Evolutionary conservation across 2,113 vertebrate genomes (phyloP).

Genomic region (Marcusenius ussheri): DNA sequence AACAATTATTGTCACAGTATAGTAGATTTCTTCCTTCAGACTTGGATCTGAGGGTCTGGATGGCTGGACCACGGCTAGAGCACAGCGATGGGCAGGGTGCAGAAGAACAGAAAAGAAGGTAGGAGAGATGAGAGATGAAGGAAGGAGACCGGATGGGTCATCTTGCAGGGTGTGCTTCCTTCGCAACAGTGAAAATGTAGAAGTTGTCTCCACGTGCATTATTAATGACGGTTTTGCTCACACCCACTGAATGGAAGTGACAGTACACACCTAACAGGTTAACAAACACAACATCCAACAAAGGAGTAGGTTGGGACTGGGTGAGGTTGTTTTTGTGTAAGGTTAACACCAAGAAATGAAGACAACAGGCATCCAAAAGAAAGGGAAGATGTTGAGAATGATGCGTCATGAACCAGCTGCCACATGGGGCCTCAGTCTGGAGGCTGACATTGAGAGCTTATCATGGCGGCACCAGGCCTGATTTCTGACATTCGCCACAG

Average conservation of each 20-base stretch:
- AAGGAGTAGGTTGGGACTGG: neutral
- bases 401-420: neutral
- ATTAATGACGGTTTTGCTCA: constrained; percentile 20
- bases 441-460: neutral
- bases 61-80: neutral
- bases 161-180: neutral
- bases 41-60: neutral
- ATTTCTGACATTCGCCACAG: neutral
- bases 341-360: neutral
- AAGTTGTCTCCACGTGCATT: constrained; percentile 20
- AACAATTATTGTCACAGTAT: neutral
- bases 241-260: neutral
- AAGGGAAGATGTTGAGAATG: neutral
- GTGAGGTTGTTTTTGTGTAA: neutral
- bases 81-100: neutral
- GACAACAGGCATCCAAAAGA: neutral
- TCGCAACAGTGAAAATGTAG: neutral
- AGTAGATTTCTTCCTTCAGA: neutral
- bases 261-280: neutral
- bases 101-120: neutral
- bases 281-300: constrained; percentile 14
- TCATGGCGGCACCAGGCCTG: neutral
- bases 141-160: neutral
- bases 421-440: neutral
- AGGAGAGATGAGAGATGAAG: neutral